Percentiles rank a stretch among this genome's conserved stretches.
Conservation (phyloP, 2,888 invertebrate species). For the Pharmacophagus antenor region DNA sequence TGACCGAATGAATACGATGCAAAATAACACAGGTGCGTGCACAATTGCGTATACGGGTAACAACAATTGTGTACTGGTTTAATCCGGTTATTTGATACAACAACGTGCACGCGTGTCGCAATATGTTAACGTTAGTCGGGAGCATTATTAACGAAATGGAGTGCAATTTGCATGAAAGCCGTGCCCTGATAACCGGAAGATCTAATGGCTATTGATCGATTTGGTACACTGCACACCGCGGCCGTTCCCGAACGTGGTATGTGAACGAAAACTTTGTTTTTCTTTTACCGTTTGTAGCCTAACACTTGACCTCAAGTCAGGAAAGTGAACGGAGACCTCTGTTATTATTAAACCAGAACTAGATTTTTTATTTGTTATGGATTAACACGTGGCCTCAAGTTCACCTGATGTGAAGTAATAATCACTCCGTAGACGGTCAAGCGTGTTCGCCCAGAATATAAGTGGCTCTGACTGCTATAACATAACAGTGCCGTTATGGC, state of each 20-base stretch:
- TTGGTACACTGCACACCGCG: not conserved
- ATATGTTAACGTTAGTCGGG: not conserved
- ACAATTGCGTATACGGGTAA: not conserved
- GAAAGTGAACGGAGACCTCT: too few species aligned
- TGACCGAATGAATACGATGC: too few species aligned
- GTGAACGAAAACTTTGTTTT: not conserved
- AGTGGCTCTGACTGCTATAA: too few species aligned
- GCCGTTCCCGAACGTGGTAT: not conserved
- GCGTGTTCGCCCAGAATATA: too few species aligned
- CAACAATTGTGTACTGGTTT: not conserved
- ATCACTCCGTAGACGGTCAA: too few species aligned
- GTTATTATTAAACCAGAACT: too few species aligned
- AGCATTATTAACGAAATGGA: constrained; percentile 5
- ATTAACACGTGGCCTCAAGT: too few species aligned
- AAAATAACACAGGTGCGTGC: not conserved
- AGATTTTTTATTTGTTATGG: too few species aligned
- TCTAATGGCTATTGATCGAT: not conserved
- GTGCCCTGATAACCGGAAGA: not conserved
- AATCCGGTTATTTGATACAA: constrained; percentile 1
- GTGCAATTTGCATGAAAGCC: constrained; percentile 8
- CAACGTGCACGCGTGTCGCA: not conserved
- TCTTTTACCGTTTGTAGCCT: too few species aligned
- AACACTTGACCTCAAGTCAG: too few species aligned
- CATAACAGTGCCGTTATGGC: too few species aligned
- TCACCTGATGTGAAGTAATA: too few species aligned